These are phyloP conservation scores for Chitala chitala DNA, from an alignment of 2,113 vertebrate genomes.

Conservation along the genomic window DNA sequence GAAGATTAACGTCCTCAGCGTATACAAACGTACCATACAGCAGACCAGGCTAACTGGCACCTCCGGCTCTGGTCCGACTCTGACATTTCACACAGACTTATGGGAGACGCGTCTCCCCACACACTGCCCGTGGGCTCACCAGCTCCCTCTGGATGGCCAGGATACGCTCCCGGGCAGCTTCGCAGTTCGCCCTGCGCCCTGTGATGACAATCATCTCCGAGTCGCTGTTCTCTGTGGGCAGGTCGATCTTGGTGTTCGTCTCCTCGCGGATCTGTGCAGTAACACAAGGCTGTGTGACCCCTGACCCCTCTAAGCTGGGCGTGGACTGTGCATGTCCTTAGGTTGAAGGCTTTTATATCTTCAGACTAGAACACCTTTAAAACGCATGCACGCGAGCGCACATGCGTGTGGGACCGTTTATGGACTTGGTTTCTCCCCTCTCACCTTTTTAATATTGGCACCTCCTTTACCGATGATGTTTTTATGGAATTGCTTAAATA, in stretches of 20 bases:
- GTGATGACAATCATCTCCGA: conserved; percentile 75
- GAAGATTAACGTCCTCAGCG: too few species aligned
- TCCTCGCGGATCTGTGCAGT: conserved; percentile 69
- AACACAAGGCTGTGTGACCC: background rate
- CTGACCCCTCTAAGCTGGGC: too few species aligned
- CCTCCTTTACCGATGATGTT: conserved; percentile 78
- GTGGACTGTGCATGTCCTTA: too few species aligned
- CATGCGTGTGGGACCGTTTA: background rate
- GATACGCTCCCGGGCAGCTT: conserved; percentile 67
- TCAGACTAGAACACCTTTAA: background rate
- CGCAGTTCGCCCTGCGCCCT: conserved; percentile 67
- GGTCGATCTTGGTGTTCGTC: conserved; percentile 77
- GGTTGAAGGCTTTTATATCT: background rate
- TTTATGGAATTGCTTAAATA: conserved; percentile 77
- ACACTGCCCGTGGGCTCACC: conserved; percentile 48
- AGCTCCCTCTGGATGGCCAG: conserved; percentile 72
- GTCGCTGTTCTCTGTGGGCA: conserved; percentile 77
- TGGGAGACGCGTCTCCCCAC: background rate
- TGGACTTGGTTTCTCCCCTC: background rate
- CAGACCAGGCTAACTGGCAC: too few species aligned
- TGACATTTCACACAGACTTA: background rate
- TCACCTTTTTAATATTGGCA: conserved; percentile 74
- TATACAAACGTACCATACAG: too few species aligned
- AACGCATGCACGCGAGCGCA: background rate
- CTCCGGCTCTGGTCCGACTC: background rate